These are phyloP conservation scores for Argyrosomus regius DNA, from an alignment of 2,797 vertebrate species.

Conservation along the genomic window DNA sequence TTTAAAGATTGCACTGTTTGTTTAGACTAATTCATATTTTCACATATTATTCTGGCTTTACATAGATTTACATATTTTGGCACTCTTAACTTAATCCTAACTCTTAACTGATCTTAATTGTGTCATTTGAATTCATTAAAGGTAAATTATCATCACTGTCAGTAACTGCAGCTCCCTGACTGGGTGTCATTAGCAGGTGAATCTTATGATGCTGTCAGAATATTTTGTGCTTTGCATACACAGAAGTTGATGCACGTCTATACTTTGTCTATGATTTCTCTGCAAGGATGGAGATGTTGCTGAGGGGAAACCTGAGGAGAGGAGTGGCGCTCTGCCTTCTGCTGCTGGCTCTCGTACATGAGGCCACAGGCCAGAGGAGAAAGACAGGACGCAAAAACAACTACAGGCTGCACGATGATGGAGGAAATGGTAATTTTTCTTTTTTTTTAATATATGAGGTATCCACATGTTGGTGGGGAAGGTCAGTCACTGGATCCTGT, in stretches of 20 bases:
- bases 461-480: conserved; percentile 31
- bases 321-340: conserved; percentile 78
- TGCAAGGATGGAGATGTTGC: conserved; percentile 71
- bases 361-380: conserved; percentile 82
- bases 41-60: background rate
- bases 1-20: conserved; percentile 1
- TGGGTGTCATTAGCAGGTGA: conserved; percentile 11
- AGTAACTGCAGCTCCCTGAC: conserved; percentile 7
- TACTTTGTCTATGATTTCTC: conserved; percentile 10
- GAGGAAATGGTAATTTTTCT: conserved; percentile 76
- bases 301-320: conserved; percentile 83
- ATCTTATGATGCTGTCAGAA: background rate
- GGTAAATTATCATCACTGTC: background rate
- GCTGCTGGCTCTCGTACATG: conserved; percentile 77
- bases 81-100: no score
- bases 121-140: background rate
- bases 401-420: conserved; percentile 72
- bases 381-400: conserved; percentile 77
- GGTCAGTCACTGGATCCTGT: conserved; percentile 14
- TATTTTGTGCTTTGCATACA: background rate
- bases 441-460: conserved; percentile 22
- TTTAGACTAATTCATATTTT: background rate
- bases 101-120: background rate
- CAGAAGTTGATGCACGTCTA: background rate
- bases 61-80: background rate